A percentile compares a stretch with the other conserved stretches of the same genome.
Conservation (phyloP, 2,113 vertebrate genomes). For the Zosterops pallidus region DNA sequence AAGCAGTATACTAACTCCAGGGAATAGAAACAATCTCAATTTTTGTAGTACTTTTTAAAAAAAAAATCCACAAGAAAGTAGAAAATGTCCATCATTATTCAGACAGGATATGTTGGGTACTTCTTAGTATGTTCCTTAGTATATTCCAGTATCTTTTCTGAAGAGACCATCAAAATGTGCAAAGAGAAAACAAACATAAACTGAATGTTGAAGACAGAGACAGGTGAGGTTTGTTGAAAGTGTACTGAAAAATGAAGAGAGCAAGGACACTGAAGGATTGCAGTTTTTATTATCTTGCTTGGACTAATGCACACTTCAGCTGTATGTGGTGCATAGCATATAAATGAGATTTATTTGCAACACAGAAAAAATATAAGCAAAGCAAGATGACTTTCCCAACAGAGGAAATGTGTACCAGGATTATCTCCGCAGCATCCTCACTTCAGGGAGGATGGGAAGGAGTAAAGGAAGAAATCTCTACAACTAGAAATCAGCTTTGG, state of each 20-base stretch:
- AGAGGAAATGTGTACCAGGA: not conserved
- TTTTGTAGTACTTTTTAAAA: not conserved
- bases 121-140: not conserved
- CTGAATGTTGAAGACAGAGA: not conserved
- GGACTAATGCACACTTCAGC: not conserved
- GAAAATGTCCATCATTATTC: not conserved
- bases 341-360: conserved; percentile 21
- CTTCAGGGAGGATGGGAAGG: not conserved
- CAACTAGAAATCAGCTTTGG: not conserved
- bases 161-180: not conserved
- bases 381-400: not conserved
- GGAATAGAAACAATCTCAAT: not conserved
- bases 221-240: not conserved
- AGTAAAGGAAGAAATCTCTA: not conserved
- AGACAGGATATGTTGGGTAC: not conserved
- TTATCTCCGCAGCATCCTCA: not conserved
- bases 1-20: not conserved
- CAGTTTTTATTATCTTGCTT: not conserved
- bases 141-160: not conserved
- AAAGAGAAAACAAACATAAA: not conserved
- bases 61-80: not conserved
- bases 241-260: not conserved
- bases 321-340: not conserved
- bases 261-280: conserved; percentile 1
- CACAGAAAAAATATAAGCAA: not conserved